These are phyloP conservation scores for Leucophenga maculata DNA, from an alignment of 2,888 invertebrate genomes.

Conservation along the genomic window DNA sequence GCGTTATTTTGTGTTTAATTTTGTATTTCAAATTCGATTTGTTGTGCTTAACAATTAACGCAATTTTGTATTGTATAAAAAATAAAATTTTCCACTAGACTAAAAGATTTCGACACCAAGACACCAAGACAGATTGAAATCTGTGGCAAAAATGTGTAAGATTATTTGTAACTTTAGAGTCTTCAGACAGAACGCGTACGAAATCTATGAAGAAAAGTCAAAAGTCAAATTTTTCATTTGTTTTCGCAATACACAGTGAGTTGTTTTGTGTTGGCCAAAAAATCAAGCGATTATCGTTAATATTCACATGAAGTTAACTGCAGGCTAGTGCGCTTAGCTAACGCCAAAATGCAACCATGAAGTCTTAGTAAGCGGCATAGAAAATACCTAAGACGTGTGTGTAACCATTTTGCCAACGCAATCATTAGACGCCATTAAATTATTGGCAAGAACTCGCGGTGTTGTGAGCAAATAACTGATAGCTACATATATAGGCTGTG, in stretches of 20 bases:
- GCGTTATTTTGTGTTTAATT: constrained; percentile 3
- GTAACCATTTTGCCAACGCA: neutral
- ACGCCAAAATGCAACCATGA: neutral
- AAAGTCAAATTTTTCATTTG: constrained; percentile 15
- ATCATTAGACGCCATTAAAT: constrained; percentile 26
- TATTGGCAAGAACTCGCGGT: constrained; percentile 24
- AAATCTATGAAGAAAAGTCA: neutral
- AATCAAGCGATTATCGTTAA: constrained; percentile 27
- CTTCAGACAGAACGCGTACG: too few relatives aligned
- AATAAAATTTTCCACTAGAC: neutral
- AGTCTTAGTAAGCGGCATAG: neutral
- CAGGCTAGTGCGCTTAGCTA: neutral
- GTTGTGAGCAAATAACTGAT: neutral
- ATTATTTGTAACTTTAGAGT: too few relatives aligned
- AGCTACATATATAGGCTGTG: too few relatives aligned
- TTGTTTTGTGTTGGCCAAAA: neutral
- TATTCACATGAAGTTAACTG: neutral
- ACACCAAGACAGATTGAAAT: too few relatives aligned
- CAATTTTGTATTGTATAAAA: neutral
- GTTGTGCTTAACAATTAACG: constrained; percentile 10
- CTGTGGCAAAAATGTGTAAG: too few relatives aligned
- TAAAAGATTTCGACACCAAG: constrained; percentile 8
- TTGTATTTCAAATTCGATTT: neutral
- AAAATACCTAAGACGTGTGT: neutral
- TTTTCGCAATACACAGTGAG: neutral